Conservation (phyloP, 2,888 invertebrate species). For the Spodoptera littoralis region DNA sequence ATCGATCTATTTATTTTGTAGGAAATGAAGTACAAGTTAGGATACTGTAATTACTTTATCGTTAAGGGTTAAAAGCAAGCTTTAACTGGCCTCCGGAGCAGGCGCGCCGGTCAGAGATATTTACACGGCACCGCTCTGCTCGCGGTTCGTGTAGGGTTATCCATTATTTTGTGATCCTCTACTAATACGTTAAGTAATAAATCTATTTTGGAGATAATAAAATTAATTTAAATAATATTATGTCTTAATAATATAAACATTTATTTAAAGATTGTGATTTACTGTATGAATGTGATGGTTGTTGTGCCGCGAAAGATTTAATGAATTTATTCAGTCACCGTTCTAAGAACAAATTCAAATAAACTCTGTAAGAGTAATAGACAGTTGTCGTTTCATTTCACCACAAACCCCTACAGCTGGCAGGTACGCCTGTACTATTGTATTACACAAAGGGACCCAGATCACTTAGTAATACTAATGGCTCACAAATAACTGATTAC, state of each 20-base stretch:
- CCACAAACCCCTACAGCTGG: background rate
- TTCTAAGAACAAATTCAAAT: constrained; percentile 80
- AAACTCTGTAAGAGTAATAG: constrained; percentile 79
- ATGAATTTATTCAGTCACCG: constrained; percentile 71
- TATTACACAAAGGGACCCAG: no score
- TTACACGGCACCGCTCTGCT: constrained; percentile 24
- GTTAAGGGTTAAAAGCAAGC: constrained; percentile 65
- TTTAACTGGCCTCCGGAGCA: constrained; percentile 65
- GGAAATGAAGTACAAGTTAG: constrained; percentile 81
- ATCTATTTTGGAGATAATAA: constrained; percentile 64
- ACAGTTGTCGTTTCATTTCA: constrained; percentile 59
- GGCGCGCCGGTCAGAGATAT: constrained; percentile 3
- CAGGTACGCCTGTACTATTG: no score
- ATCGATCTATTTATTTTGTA: constrained; percentile 80
- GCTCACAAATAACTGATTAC: no score
- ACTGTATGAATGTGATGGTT: constrained; percentile 61
- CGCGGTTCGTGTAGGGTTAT: constrained; percentile 51
- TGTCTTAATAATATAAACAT: constrained; percentile 47
- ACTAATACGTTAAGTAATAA: constrained; percentile 62
- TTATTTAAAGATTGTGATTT: constrained; percentile 58
- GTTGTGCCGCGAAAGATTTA: constrained; percentile 53
- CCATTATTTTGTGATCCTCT: constrained; percentile 70
- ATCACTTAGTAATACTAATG: no score
- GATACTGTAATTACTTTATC: constrained; percentile 62
- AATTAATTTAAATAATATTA: constrained; percentile 51